Percentiles rank a stretch among this genome's conserved stretches.
Evolutionary conservation across 2,797 vertebrate species (phyloP).

Genomic region (Labeo calbasu): DNA sequence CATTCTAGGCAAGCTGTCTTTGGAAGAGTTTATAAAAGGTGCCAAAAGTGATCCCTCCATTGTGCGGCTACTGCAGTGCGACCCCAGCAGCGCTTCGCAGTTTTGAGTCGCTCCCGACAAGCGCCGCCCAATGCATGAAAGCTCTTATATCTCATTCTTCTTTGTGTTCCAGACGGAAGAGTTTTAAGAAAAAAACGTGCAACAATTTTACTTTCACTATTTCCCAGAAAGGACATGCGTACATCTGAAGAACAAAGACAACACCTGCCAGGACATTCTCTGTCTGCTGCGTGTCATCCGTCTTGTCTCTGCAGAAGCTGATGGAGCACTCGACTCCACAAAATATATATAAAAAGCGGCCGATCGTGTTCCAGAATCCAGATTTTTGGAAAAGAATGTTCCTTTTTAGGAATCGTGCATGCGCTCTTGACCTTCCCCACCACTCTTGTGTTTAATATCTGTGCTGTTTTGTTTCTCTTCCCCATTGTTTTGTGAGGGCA

Average conservation of each 20-base stretch:
- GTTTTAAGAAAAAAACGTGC: constrained; percentile 61
- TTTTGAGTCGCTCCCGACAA: constrained; percentile 82
- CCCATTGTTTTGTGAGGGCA: constrained; percentile 61
- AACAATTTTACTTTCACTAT: constrained; percentile 66
- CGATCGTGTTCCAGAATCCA: constrained; percentile 38
- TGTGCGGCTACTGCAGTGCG: constrained; percentile 96
- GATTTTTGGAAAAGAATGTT: constrained; percentile 57
- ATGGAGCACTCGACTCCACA: constrained; percentile 24
- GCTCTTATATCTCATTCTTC: constrained; percentile 75
- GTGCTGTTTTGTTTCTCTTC: constrained; percentile 43
- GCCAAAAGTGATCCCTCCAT: constrained; percentile 99
- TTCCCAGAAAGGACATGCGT: constrained; percentile 65
- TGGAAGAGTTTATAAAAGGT: constrained; percentile 98
- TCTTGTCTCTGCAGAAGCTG: constrained; percentile 60
- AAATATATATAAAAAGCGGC: constrained; percentile 33
- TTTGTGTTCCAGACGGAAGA: constrained; percentile 67
- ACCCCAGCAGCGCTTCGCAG: constrained; percentile 94
- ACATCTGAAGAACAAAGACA: constrained; percentile 58
- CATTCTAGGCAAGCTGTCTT: constrained; percentile 89
- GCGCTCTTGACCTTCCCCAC: constrained; percentile 40
- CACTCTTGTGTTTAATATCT: constrained; percentile 21
- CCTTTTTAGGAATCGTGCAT: constrained; percentile 62
- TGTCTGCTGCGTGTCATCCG: constrained; percentile 61
- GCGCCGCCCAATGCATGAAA: constrained; percentile 80
- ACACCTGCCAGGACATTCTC: constrained; percentile 60